Base-by-base conservation (phyloP, 2,113 vertebrate genomes). In the Pseudolaguvia tuberculata region DNA sequence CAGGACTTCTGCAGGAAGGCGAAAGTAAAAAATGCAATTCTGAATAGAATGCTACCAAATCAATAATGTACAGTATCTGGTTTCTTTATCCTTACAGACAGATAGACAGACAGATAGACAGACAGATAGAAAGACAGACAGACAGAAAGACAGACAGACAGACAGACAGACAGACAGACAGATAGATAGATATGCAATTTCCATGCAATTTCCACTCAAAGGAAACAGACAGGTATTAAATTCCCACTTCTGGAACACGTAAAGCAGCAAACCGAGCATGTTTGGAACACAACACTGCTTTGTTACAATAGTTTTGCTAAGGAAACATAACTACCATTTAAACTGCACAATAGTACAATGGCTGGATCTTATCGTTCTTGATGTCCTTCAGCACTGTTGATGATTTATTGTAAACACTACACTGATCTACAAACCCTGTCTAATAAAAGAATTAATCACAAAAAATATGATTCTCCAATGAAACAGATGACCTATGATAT, bases 401-500 rank as follows among this genome's bases (percentile, higher is more conserved):
- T 42, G 5, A 42, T 58, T 45, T 27, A 48, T 48, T 50, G 5
- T 39, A 63, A 63, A 17, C 9, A 0, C 2, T 53, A n/a, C 29
- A 23, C 48, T 52, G 2, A 63, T 53, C 10, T 52, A 53, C 5
- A 62, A 42, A 21, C 20, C 21, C 59, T 62, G 20, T 42, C 59
- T 62, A 7, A 53, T 51, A 15, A 78, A 57, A 55, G 20, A 29
- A 58, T 18, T 17, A 17, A 47, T 58, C 18, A 11, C 17, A 51
- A 12, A 21, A 66, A 66, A 3, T 0, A 10, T 27, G 14, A 27
- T 48, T 51, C 21, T n/a, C 31, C 42, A n/a, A 52, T 45, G 31
- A 70, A 53, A n/a, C 67, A 70, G 67, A 61, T 70, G 66, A 31
- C 27, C 47, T 48, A 31, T 25, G 29, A 1, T 25, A 27, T 42